Conservation (phyloP, 2,797 vertebrate species). For the Cephalopachus bancanus region DNA sequence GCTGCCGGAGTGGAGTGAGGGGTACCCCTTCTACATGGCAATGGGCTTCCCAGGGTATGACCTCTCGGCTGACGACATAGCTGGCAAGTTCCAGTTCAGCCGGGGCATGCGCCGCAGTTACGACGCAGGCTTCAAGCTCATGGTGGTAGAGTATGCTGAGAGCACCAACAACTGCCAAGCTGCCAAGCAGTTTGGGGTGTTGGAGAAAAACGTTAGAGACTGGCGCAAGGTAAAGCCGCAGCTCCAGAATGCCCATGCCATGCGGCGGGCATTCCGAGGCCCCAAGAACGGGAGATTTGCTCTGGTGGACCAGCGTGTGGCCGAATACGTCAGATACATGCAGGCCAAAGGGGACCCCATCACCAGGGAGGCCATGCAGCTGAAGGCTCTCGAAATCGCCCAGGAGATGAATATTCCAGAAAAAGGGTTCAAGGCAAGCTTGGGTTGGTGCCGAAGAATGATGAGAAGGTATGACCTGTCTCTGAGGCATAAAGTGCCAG, state of each 20-base stretch:
- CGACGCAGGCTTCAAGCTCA: constrained; percentile 81
- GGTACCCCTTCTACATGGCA: constrained; percentile 83
- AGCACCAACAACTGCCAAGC: constrained; percentile 85
- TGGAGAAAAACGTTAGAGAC: constrained; percentile 83
- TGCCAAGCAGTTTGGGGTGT: constrained; percentile 83
- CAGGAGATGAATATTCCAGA: constrained; percentile 86
- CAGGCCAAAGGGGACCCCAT: constrained; percentile 84
- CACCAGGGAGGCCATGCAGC: constrained; percentile 84
- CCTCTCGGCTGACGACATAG: constrained; percentile 74
- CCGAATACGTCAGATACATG: constrained; percentile 81
- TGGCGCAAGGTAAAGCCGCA: constrained; percentile 85
- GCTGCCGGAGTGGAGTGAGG: constrained; percentile 81
- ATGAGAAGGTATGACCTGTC: constrained; percentile 83
- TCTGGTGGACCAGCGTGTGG: constrained; percentile 84
- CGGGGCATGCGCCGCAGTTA: constrained; percentile 84
- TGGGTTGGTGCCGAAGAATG: constrained; percentile 84
- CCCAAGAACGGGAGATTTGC: constrained; percentile 85
- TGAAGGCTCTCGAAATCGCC: constrained; percentile 83
- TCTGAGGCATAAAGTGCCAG: constrained; percentile 79
- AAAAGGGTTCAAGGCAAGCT: constrained; percentile 84
- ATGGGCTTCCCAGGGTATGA: constrained; percentile 82
- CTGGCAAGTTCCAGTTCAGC: constrained; percentile 74
- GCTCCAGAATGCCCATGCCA: constrained; percentile 83
- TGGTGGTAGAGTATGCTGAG: constrained; percentile 83
- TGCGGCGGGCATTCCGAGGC: constrained; percentile 83